Percentiles rank a stretch among this genome's conserved stretches.
phyloP scores from a whole-genome alignment of 2,888 invertebrate species.

The Horisme vitalbata region DNA sequence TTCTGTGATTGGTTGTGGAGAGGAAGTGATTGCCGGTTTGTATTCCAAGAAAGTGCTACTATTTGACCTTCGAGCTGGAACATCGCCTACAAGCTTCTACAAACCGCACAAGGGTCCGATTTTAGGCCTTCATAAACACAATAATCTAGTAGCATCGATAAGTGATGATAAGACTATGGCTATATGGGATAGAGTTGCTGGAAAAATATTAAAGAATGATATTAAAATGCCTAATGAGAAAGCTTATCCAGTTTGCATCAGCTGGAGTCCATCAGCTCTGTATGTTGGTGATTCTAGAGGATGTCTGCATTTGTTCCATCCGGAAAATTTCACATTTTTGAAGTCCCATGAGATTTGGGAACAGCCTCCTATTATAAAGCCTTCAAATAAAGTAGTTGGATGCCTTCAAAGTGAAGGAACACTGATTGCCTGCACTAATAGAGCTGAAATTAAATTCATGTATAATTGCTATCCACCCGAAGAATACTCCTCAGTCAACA shows the following conservation, averaged over 20 bases:
- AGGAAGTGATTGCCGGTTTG: constrained; percentile 78
- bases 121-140: constrained; percentile 60
- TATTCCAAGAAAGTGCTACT: constrained; percentile 79
- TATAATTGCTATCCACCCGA: constrained; percentile 72
- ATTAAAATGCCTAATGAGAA: constrained; percentile 64
- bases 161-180: constrained; percentile 84
- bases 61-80: constrained; percentile 76
- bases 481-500: constrained; percentile 58
- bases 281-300: constrained; percentile 77
- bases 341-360: constrained; percentile 66
- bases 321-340: constrained; percentile 54
- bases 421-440: constrained; percentile 71
- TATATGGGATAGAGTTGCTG: constrained; percentile 80
- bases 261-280: constrained; percentile 65
- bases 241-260: constrained; percentile 69
- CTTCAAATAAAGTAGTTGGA: constrained; percentile 67
- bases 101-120: constrained; percentile 80
- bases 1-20: constrained; percentile 71
- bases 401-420: constrained; percentile 66
- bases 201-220: constrained; percentile 63
- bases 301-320: constrained; percentile 65
- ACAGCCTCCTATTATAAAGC: constrained; percentile 57
- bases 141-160: constrained; percentile 80
- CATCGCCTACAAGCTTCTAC: constrained; percentile 64
- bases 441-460: constrained; percentile 72